These are phyloP conservation scores for Neofelis nebulosa DNA, from an alignment of 2,113 vertebrate species.

Conservation along the genomic window DNA sequence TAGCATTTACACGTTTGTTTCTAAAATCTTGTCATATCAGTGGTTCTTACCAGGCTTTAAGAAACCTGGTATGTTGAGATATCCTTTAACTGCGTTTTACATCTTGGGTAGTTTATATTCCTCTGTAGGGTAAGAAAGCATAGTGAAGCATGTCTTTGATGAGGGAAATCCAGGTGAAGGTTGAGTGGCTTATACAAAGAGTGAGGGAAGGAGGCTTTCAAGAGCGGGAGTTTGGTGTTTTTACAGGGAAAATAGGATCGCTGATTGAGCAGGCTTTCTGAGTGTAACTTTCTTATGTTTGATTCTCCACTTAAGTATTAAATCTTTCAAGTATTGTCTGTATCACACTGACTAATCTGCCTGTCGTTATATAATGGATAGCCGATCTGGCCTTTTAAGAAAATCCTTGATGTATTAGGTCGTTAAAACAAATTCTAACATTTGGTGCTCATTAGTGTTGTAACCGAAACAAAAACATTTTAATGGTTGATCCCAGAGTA, in stretches of 20 bases:
- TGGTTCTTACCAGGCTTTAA: neutral
- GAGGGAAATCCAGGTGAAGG: neutral
- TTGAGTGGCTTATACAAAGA: neutral
- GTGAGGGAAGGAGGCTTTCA: constrained; percentile 10
- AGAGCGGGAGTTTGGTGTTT: constrained; percentile 49
- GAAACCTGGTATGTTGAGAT: neutral
- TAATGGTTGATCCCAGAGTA: constrained; percentile 84
- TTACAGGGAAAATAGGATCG: constrained; percentile 54
- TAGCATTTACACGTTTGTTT: neutral
- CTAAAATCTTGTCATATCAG: neutral
- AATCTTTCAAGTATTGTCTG: constrained; percentile 64
- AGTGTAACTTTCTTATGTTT: constrained; percentile 74
- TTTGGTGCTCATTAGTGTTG: constrained; percentile 87
- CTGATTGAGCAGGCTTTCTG: constrained; percentile 73
- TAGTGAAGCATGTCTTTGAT: neutral
- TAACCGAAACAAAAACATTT: constrained; percentile 88
- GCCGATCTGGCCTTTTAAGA: constrained; percentile 78
- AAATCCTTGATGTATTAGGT: constrained; percentile 81
- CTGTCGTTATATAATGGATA: constrained; percentile 75
- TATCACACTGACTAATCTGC: constrained; percentile 70
- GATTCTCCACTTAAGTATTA: constrained; percentile 62
- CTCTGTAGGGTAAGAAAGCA: neutral
- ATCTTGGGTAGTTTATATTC: neutral
- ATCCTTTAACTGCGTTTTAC: neutral
- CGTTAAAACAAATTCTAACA: constrained; percentile 83